Conservation (phyloP, 2,888 invertebrate species). For the Ichneumon xanthorius region DNA sequence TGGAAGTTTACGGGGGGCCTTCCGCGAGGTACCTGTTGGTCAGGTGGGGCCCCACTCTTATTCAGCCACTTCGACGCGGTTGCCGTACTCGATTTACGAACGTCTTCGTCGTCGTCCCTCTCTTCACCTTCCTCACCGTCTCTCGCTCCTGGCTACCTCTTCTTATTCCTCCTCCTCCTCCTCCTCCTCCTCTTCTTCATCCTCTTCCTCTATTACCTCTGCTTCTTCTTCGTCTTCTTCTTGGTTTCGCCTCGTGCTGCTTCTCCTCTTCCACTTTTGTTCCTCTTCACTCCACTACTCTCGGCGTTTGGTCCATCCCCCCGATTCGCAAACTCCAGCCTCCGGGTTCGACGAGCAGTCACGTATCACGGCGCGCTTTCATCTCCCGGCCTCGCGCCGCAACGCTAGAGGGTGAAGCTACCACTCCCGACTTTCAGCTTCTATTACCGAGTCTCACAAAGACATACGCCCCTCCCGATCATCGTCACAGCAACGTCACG, state of each 20-base stretch:
- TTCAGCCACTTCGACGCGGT: constrained; percentile 49
- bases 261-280: constrained; percentile 34
- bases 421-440: constrained; percentile 47
- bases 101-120: constrained; percentile 50
- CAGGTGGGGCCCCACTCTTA: constrained; percentile 79
- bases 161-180: constrained; percentile 44
- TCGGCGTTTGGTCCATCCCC: constrained; percentile 55
- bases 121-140: constrained; percentile 35
- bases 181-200: constrained; percentile 58
- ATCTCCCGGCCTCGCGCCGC: constrained; percentile 51
- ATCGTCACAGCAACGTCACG: neutral
- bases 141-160: constrained; percentile 64
- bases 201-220: constrained; percentile 34
- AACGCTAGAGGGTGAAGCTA: constrained; percentile 24
- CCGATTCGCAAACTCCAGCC: constrained; percentile 58
- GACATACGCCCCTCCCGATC: constrained; percentile 16
- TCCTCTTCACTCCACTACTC: constrained; percentile 61
- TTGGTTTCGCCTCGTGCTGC: constrained; percentile 45
- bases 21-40: constrained; percentile 80
- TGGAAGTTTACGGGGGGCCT: constrained; percentile 78
- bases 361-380: constrained; percentile 65
- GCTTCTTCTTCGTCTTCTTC: constrained; percentile 51
- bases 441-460: constrained; percentile 11
- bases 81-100: constrained; percentile 62
- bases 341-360: constrained; percentile 63